phyloP scores from a whole-genome alignment of 2,888 invertebrate genomes.

The Herminia tarsipennalis region DNA sequence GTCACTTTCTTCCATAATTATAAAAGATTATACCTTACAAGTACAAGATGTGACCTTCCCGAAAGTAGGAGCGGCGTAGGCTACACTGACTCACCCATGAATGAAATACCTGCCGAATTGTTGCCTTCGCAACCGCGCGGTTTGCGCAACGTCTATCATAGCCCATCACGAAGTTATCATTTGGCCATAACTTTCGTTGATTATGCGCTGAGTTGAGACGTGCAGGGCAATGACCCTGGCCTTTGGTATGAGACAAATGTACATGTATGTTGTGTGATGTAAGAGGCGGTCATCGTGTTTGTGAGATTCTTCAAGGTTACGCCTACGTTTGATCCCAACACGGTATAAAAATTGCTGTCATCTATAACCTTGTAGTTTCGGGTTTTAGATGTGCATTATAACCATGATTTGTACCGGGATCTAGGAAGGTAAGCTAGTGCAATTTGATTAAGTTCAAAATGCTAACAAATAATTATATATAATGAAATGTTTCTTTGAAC shows the following conservation, averaged over 20 bases:
- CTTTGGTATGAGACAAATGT: constrained; percentile 33
- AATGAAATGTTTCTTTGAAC: too few species aligned
- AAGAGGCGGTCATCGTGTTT: background rate
- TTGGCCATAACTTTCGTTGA: constrained; percentile 52
- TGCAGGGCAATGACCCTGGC: constrained; percentile 54
- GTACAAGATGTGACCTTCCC: background rate
- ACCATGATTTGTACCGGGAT: too few species aligned
- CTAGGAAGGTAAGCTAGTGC: too few species aligned
- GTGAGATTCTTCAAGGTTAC: background rate
- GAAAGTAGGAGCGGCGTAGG: constrained; percentile 21
- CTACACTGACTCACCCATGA: constrained; percentile 25
- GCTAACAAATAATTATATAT: too few species aligned
- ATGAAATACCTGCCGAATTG: constrained; percentile 15
- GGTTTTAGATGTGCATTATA: too few species aligned
- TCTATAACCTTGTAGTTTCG: too few species aligned
- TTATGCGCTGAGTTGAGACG: constrained; percentile 38
- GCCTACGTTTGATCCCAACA: too few species aligned
- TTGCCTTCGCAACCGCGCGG: constrained; percentile 24
- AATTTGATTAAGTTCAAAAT: too few species aligned
- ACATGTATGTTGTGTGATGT: constrained; percentile 2
- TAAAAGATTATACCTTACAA: background rate
- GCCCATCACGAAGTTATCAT: constrained; percentile 43
- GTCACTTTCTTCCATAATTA: background rate
- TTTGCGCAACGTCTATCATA: constrained; percentile 40
- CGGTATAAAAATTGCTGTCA: too few species aligned